Evolutionary conservation across 2,888 invertebrate species (phyloP).

Genomic region (Drosophila incognita): DNA sequence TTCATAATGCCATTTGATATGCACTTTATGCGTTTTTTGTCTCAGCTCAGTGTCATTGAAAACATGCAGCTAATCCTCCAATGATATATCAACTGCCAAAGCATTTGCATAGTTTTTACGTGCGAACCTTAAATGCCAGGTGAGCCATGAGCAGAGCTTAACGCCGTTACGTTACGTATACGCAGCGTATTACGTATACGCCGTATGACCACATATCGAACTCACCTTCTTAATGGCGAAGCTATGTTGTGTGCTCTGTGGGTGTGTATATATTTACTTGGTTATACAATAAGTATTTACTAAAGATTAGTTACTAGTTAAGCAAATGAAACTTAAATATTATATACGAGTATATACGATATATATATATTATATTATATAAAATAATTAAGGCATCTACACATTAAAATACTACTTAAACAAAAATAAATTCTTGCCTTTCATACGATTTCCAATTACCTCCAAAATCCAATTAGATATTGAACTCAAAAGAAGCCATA

Average conservation of each 20-base stretch:
- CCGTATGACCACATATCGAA: not conserved
- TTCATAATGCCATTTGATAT: constrained; percentile 70
- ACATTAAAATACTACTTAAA: not conserved
- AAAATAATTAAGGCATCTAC: not conserved
- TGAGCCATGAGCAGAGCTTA: constrained; percentile 8
- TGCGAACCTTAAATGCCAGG: constrained; percentile 15
- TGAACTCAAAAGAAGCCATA: not conserved
- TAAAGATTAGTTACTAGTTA: not conserved
- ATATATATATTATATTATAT: too few species aligned
- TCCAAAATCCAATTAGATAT: not conserved
- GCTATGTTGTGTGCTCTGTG: not conserved
- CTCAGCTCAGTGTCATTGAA: constrained; percentile 66
- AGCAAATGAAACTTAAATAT: not conserved
- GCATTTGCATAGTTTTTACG: constrained; percentile 48
- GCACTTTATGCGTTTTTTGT: constrained; percentile 71
- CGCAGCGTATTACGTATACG: constrained; percentile 9
- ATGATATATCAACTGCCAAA: constrained; percentile 54
- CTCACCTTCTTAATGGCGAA: not conserved
- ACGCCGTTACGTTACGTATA: constrained; percentile 10
- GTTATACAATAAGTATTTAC: not conserved
- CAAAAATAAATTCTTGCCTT: not conserved
- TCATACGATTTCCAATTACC: not conserved
- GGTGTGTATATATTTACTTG: not conserved
- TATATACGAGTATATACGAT: too few species aligned
- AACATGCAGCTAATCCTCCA: constrained; percentile 71